Evolutionary conservation across 2,888 invertebrate genomes (phyloP), one percentile per base, ranked within the genome.

Genomic region (Leptura quadrifasciata): DNA sequence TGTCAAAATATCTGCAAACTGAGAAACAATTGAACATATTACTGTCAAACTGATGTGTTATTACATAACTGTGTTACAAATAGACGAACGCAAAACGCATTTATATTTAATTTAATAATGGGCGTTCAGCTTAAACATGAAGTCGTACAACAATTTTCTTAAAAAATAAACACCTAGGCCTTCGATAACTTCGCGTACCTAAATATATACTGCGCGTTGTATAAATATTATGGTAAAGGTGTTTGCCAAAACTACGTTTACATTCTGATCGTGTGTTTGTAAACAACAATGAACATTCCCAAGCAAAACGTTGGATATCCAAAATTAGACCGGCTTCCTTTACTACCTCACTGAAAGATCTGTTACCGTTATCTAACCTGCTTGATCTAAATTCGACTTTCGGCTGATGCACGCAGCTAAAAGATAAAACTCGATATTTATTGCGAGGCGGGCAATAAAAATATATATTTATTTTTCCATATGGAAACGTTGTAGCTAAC

Each of bases 171-270:
- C n/a, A n/a, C n/a, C n/a, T 24, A 47, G 54, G 24, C 24, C 12
- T 47, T 27, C 47, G 10, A 27, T 52, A 24, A 65, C 27, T 65
- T 54, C 17, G 31, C 18, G 68, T 39, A 47, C 57, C 69, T 69
- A 69, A 58, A 39, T 69, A 58, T 58, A 58, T 24, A 21, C 35
- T 39, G 58, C 6, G 3, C 52, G 74, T 39, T 63, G 69, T 69
- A 69, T 63, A 74, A 74, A 74, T 69, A 74, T 74, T 61, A 65
- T 21, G 55, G n/a, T 35, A 52, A 60, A 74, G 63, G 55, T 68
- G 61, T 60, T 73, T 74, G 74, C 67, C 74, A 74, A 74, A 69
- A 74, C 24, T 73, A 55, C 69, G 73, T 73, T 73, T 74, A 69
- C 69, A 55, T 74, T 74, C 35, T 24, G 27, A 57, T 54, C 2